Evolutionary conservation across 2,113 vertebrate genomes (phyloP).

Genomic region (Greenwoodochromis staneri): DNA sequence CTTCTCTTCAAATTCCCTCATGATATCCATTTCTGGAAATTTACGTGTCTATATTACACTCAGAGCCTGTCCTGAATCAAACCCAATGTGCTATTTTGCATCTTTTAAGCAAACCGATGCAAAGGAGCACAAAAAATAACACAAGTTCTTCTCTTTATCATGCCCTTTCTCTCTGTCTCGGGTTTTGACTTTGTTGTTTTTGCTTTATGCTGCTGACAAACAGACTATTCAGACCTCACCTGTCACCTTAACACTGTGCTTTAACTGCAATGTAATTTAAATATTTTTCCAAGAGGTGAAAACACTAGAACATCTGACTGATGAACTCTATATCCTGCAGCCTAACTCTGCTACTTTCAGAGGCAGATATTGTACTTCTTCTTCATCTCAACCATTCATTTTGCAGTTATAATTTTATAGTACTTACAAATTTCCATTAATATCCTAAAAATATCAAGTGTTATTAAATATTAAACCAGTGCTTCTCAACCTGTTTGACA

Average conservation of each 20-base stretch:
- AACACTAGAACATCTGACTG: background rate
- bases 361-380: background rate
- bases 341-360: background rate
- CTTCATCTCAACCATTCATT: background rate
- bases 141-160: background rate
- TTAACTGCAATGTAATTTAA: background rate
- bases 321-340: background rate
- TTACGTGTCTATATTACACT: background rate
- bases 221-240: background rate
- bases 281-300: background rate
- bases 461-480: background rate
- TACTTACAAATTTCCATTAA: background rate
- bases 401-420: background rate
- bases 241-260: background rate
- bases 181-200: background rate
- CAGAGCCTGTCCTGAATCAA: background rate
- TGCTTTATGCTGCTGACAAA: background rate
- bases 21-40: background rate
- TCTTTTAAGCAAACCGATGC: background rate
- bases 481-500: background rate
- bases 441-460: background rate
- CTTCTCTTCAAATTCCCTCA: background rate
- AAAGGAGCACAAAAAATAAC: background rate
- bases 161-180: background rate
- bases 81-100: background rate